Evolutionary conservation across 2,113 vertebrate species (phyloP), one percentile per base, ranked within the genome.

Genomic region (Cryptotis parvus): DNA sequence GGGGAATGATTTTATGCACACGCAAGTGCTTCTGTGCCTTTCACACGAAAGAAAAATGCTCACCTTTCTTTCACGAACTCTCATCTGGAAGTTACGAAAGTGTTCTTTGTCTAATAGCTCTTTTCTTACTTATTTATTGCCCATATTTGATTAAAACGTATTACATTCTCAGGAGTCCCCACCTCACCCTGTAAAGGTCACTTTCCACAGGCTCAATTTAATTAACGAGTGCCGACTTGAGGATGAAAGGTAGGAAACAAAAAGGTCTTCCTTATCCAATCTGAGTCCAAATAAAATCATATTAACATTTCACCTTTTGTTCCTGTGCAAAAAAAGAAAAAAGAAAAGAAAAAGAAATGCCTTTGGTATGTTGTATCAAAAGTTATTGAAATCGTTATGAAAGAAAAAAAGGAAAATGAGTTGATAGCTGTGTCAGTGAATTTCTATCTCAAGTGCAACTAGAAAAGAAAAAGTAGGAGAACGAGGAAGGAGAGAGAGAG

Each of bases 271-370:
- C 72, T 96, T 35, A 94, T 93, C 94, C 84, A 84, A 80, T 82
- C 91, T 45, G 86, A 97, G 91, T 45, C 92, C 96, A 94, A 90
- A 93, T 93, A 95, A 96, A 97, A 90, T 92, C 4, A 18, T 86
- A 96, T 93, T 97, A 97, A 92, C 94, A 84, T 83, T 97, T 97
- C 41, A 9, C 45, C 81, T 95, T 97, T 93, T 95, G 83, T 96
- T 96, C 63, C 43, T 14, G 0, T n/a, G 79, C 29, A 90, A 90
- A 29, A 94, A 94, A 82, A 49, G 14, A 95, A 27, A n/a, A n/a
- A n/a, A n/a, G n/a, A n/a, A n/a, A n/a, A n/a, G n/a, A n/a, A n/a
- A n/a, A n/a, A n/a, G n/a, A n/a, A n/a, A n/a, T n/a, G n/a, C 43
- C 83, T 39, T 91, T 81, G 55, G 11, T 92, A 37, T 58, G 66